These are phyloP conservation scores for Stigmatopora argus DNA, from an alignment of 2,113 vertebrate genomes.

Conservation along the genomic window DNA sequence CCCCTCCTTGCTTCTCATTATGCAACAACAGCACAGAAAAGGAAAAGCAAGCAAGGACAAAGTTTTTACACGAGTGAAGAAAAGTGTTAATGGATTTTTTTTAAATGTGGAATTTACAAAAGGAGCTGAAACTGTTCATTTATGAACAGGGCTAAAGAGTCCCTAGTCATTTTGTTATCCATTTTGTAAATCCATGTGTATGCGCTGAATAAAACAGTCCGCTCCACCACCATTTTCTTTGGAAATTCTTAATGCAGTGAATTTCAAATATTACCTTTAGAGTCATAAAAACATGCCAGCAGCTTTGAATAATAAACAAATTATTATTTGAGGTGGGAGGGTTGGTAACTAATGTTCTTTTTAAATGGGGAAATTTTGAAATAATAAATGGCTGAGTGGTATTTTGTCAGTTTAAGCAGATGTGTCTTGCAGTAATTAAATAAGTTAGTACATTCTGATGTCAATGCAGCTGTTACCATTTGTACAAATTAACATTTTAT, in stretches of 20 bases:
- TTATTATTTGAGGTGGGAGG: no score
- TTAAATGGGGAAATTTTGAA: neutral
- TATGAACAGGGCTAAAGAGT: no score
- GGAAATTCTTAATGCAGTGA: no score
- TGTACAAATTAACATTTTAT: no score
- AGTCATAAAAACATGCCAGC: no score
- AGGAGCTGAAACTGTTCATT: no score
- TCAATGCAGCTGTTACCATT: neutral
- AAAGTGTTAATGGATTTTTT: neutral
- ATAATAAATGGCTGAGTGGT: neutral
- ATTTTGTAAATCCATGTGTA: no score
- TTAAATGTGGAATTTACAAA: no score
- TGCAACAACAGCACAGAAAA: constrained; percentile 8
- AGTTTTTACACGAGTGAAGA: constrained; percentile 7
- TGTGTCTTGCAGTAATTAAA: neutral
- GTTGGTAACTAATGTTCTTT: neutral
- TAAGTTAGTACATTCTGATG: neutral
- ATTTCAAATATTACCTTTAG: no score
- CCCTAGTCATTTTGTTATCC: no score
- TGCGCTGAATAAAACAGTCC: no score
- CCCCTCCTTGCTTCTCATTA: constrained; percentile 31
- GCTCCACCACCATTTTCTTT: no score
- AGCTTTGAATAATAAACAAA: neutral
- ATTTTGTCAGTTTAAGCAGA: neutral
- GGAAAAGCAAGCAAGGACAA: constrained; percentile 26